A percentile compares a stretch with the other conserved stretches of the same genome.
phyloP scores from a whole-genome alignment of 2,888 invertebrate species.

The Athalia circularis region DNA sequence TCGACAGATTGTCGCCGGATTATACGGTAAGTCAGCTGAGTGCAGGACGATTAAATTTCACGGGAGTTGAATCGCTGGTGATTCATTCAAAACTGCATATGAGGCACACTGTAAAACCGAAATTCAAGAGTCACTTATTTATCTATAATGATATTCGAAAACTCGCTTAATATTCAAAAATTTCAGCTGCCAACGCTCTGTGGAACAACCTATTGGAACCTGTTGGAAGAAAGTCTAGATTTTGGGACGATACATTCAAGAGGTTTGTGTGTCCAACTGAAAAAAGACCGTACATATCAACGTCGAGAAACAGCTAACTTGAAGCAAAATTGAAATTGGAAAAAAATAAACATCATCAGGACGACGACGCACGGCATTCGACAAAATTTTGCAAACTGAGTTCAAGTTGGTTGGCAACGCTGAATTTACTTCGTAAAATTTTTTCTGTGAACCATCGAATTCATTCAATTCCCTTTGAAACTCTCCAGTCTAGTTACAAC shows the following conservation, averaged over 20 bases:
- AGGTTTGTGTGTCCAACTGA: slow-evolving; percentile 75
- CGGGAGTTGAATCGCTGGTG: not conserved
- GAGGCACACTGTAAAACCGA: no score
- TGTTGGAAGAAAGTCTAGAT: slow-evolving; percentile 74
- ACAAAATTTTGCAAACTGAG: no score
- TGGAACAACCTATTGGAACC: slow-evolving; percentile 81
- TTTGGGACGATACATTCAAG: slow-evolving; percentile 68
- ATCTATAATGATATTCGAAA: no score
- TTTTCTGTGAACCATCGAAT: not conserved
- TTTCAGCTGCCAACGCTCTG: slow-evolving; percentile 76
- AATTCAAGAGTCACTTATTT: no score
- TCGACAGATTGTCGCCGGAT: slow-evolving; percentile 10
- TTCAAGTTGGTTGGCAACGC: no score
- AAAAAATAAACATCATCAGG: no score
- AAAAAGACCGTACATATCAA: slow-evolving; percentile 73
- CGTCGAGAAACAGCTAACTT: slow-evolving; percentile 53
- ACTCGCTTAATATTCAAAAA: not conserved
- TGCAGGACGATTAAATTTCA: not conserved
- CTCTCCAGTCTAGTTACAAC: not conserved
- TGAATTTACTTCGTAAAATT: no score
- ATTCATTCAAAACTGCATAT: no score
- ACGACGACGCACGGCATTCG: no score
- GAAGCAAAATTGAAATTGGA: not conserved
- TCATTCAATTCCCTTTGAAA: not conserved
- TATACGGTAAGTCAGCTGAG: slow-evolving; percentile 2